Percentiles rank a stretch among this genome's conserved stretches.
phyloP scores from a whole-genome alignment of 2,797 vertebrate genomes.

The Thalassophryne amazonica region DNA sequence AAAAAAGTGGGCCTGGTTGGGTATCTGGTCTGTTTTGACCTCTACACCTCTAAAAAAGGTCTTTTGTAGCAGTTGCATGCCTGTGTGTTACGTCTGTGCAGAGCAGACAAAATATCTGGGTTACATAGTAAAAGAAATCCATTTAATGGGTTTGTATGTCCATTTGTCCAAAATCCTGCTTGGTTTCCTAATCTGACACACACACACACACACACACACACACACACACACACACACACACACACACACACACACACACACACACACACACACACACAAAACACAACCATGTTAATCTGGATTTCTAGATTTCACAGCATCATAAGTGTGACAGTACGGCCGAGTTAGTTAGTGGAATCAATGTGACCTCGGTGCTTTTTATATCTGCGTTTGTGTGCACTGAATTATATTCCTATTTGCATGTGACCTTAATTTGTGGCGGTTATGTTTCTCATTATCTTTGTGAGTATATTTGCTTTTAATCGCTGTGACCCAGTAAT shows the following conservation, averaged over 20 bases:
- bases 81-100: not conserved
- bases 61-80: no score
- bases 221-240: constrained; percentile 8
- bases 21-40: no score
- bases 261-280: constrained; percentile 9
- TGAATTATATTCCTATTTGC: not conserved
- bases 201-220: constrained; percentile 8
- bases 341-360: constrained; percentile 20
- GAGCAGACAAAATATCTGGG: not conserved
- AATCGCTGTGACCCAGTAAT: not conserved
- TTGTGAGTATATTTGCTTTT: not conserved
- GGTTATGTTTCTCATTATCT: not conserved
- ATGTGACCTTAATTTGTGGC: not conserved
- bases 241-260: constrained; percentile 15
- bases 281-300: constrained; percentile 43
- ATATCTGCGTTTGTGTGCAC: not conserved
- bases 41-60: no score
- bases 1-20: no score
- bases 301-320: constrained; percentile 28
- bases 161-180: constrained; percentile 43
- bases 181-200: constrained; percentile 39
- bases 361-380: constrained; percentile 6
- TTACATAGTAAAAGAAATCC: constrained; percentile 17
- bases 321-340: constrained; percentile 12
- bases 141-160: constrained; percentile 35